Base-by-base conservation (phyloP, 1,140 invertebrate species). In the Sitobion miscanthi region DNA sequence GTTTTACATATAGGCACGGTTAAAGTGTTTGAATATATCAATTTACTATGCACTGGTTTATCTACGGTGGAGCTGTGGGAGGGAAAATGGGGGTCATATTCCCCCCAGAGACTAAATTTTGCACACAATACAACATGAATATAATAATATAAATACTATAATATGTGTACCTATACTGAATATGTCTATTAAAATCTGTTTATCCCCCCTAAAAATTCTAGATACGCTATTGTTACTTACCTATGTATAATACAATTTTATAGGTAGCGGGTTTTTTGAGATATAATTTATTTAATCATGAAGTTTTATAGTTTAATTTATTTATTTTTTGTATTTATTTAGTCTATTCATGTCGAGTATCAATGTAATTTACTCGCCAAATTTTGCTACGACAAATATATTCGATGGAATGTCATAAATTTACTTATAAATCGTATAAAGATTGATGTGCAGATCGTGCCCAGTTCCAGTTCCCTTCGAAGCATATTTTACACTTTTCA, bases 291-390 rank as follows among this genome's bases (percentile, higher is more conserved):
- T 42, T 42, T 42, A 42, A 83, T 83, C 20, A 42, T 11, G 7
- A 38, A 23, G 3, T 38, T 89, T 42, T 3, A 57, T 52, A 35
- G 23, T 52, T 89, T 42, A 25, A 90, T 52, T 54, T 0, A 14
- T 25, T 21, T 91, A 9, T 49, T 77, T 11, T 25, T 69, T 82
- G n/a, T 45, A 21, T 47, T 25, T 82, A 23, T 77, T 85, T 42
- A 93, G 91, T 85, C 49, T 30, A 52, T 93, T 38, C 77, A 52
- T 42, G 91, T 93, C 25, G 91, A 93, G 30, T 93, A 93, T 25
- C 91, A 93, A 93, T 93, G 91, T 25, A 93, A 93, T 85, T 52
- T 93, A 54, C 49, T 93, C 20, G 82, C 82, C 11, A 93, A 93
- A 30, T 93, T 93, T 85, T 93, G 91, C 14, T 93, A 52, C 14